Conservation (phyloP, 2,888 invertebrate genomes). For the Chymomyza fuscimana region DNA sequence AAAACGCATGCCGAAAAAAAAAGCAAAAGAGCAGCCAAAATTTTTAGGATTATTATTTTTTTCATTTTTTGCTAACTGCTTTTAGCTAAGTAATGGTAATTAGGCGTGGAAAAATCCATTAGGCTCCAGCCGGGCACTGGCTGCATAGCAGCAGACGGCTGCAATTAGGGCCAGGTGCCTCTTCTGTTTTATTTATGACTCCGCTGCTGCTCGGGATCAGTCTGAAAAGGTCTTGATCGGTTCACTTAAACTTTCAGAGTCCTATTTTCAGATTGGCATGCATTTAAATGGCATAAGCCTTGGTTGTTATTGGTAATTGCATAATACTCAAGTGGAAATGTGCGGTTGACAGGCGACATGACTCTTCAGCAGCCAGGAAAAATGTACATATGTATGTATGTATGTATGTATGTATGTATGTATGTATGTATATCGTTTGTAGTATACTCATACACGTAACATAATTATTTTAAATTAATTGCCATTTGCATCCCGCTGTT, state of each 20-base stretch:
- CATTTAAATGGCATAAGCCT: background rate
- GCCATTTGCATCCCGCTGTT: conserved; percentile 48
- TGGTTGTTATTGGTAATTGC: conserved; percentile 49
- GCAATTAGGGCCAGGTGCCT: conserved; percentile 30
- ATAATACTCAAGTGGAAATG: conserved; percentile 60
- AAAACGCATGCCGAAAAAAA: conserved; percentile 26
- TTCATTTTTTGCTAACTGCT: conserved; percentile 7
- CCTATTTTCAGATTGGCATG: background rate
- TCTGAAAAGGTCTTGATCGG: background rate
- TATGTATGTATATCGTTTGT: background rate
- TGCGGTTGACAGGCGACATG: conserved; percentile 72
- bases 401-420: too few relatives aligned
- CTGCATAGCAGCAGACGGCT: conserved; percentile 25
- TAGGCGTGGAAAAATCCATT: conserved; percentile 72
- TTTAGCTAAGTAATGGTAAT: conserved; percentile 67
- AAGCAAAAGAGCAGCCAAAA: conserved; percentile 40
- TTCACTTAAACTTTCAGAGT: background rate
- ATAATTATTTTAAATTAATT: conserved; percentile 72
- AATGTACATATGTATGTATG: background rate
- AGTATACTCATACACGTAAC: conserved; percentile 20
- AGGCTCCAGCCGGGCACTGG: conserved; percentile 25
- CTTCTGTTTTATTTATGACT: background rate
- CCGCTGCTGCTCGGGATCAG: background rate
- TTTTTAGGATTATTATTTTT: conserved; percentile 65
- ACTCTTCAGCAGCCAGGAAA: conserved; percentile 62